phyloP scores from a whole-genome alignment of 2,113 vertebrate species.

The Promerops cafer region DNA sequence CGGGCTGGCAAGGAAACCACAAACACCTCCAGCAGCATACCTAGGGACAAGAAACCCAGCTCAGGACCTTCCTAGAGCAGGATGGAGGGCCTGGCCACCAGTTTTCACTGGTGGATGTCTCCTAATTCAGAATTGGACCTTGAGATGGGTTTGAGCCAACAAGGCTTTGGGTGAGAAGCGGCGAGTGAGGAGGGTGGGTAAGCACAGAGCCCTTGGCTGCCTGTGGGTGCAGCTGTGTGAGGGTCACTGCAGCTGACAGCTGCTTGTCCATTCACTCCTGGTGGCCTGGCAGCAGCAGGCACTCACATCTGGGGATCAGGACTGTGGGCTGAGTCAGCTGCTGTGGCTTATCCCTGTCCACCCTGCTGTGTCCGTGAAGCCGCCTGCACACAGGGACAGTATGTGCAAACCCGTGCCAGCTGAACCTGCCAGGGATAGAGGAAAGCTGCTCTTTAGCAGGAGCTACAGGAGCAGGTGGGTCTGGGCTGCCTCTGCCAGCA shows the following conservation, averaged over 20 bases:
- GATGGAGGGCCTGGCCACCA: not conserved
- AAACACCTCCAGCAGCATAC: fast-evolving
- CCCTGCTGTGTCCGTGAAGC: not conserved
- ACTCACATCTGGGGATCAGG: not conserved
- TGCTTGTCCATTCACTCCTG: not conserved
- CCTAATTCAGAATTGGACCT: not conserved
- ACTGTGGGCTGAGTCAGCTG: not conserved
- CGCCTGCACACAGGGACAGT: not conserved
- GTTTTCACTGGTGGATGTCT: not conserved
- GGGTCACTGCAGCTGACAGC: not conserved
- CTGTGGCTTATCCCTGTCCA: not conserved
- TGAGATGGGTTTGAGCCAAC: not conserved
- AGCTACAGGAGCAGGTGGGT: not conserved
- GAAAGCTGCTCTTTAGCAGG: not conserved
- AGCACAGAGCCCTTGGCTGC: not conserved
- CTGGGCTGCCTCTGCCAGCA: not conserved
- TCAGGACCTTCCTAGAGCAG: not conserved
- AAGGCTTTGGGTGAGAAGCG: not conserved
- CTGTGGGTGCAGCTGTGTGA: not conserved
- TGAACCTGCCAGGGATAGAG: not conserved
- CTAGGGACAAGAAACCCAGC: not conserved
- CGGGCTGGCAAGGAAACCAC: not conserved
- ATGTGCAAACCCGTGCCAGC: not conserved
- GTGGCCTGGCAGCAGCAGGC: not conserved
- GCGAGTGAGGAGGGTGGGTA: not conserved